Conservation (phyloP, 2,888 invertebrate species). For the Calameuta pallipes region DNA sequence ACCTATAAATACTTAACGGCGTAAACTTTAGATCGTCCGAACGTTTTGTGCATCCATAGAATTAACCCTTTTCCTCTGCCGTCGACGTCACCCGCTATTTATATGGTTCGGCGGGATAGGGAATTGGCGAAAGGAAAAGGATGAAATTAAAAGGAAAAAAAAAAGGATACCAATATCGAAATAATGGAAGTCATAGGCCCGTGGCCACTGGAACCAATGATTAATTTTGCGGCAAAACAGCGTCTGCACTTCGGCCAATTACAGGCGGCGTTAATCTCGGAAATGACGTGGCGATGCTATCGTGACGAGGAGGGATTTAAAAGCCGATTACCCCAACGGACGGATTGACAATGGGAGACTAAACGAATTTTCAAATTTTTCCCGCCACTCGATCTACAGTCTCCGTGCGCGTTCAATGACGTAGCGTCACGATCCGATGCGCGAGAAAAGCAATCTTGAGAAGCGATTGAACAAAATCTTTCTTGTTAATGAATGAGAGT, state of each 20-base stretch:
- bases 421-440: no score
- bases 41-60: background rate
- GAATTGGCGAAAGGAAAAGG: background rate
- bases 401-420: background rate
- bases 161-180: background rate
- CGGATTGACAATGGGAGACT: background rate
- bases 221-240: background rate
- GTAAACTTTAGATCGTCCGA: conserved; percentile 22
- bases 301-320: no score
- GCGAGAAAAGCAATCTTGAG: background rate
- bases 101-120: background rate
- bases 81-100: background rate
- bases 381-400: background rate
- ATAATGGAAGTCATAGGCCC: background rate
- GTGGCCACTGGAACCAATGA: background rate
- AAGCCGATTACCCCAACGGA: background rate
- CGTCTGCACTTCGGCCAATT: conserved; percentile 29
- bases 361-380: background rate
- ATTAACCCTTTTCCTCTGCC: background rate
- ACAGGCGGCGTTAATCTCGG: conserved; percentile 42
- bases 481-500: background rate
- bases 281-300: conserved; percentile 23
- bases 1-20: conserved; percentile 37
- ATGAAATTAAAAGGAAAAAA: background rate
- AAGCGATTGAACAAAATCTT: background rate